phyloP scores from a whole-genome alignment of 2,888 invertebrate genomes.

The Brachylomia viminalis region DNA sequence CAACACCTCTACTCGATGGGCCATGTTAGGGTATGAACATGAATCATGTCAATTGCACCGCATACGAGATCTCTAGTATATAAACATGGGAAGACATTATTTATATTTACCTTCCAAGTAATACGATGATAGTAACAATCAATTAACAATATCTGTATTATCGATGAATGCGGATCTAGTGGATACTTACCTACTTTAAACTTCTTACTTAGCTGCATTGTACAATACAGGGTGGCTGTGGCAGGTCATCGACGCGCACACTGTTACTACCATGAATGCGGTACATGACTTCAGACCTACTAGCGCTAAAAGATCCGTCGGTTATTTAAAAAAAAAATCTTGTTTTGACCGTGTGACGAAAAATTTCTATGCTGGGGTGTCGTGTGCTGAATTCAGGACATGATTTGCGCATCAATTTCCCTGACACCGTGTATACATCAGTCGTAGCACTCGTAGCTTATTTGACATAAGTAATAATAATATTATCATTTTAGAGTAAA shows the following conservation, averaged over 20 bases:
- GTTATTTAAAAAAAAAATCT: not conserved
- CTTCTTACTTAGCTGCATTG: not conserved
- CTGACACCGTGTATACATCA: no score
- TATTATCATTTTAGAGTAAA: no score
- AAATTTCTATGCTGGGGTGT: not conserved
- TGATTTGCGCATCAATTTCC: no score
- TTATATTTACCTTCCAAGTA: constrained; percentile 1
- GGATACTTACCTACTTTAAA: no score
- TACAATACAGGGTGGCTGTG: not conserved
- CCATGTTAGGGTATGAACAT: constrained; percentile 3
- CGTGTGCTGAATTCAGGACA: not conserved
- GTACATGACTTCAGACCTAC: not conserved
- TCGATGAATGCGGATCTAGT: constrained; percentile 3
- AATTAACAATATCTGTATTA: constrained; percentile 10
- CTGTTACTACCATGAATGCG: not conserved
- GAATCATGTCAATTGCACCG: not conserved
- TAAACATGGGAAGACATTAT: constrained; percentile 1
- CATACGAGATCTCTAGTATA: constrained; percentile 11
- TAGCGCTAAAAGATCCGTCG: no score
- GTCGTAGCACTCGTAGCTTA: no score
- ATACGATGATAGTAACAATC: not conserved
- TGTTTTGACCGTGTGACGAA: not conserved
- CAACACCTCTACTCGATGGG: not conserved
- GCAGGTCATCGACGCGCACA: not conserved
- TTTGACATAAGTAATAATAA: no score